Base-by-base conservation (phyloP, 1,140 invertebrate species). In the Bicyclus anynana region DNA sequence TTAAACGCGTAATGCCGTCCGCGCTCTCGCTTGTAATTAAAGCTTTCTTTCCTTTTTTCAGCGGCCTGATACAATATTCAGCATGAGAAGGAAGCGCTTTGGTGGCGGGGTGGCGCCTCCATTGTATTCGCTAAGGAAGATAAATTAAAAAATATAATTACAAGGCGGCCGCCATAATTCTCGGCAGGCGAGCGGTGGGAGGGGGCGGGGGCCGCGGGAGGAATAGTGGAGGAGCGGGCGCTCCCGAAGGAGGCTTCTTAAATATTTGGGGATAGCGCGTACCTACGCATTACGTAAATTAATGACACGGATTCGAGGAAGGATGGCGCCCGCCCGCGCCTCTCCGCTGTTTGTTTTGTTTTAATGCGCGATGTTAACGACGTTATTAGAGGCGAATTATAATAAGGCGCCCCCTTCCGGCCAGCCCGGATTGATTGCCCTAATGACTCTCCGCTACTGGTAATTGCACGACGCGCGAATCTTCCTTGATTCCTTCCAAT, bases 71-170 rank as follows among this genome's bases (percentile, higher is more conserved):
- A 86, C 84, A 86, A 86, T 87, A 87, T 87, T 87, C 84, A 86
- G 83, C 79, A 87, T 80, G 81, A 85, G 84, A 86, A 87, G 83
- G 81, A 87, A 86, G 83, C 78, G 80, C 74, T 83, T 65, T 75
- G 81, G 80, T 82, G 75, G 84, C 81, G 72, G 82, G 84, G 83
- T 82, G 84, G 84, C 81, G 82, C 84, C 84, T 84, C 83, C 83
- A 86, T 88, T 89, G 85, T 89, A 86, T 86, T 84, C 84, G 82
- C 87, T 89, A 90, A 90, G 88, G 88, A 90, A 90, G 88, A 90
- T 90, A 90, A 90, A 90, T 90, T 90, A 90, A 90, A 89, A 90
- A 90, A 90, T 90, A 90, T 90, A 89, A 89, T 89, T 89, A 89
- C 88, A 89, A 89, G 86, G 88, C 88, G 88, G 87, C 87, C 86